These are phyloP conservation scores for Sorex fumeus DNA, from an alignment of 2,113 vertebrate species.

Conservation along the genomic window DNA sequence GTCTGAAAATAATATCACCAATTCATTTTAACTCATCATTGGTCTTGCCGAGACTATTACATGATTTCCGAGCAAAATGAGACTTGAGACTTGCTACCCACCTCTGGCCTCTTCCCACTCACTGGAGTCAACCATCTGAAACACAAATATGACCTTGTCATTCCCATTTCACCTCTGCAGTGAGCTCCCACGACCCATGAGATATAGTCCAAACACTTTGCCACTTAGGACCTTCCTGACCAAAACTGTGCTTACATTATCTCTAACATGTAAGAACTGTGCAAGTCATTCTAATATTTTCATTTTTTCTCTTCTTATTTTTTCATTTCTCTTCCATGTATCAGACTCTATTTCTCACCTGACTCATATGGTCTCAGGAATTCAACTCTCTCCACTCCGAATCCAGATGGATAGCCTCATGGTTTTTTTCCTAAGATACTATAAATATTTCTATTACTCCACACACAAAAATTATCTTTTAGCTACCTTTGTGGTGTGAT, in stretches of 20 bases:
- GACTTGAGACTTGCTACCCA: neutral
- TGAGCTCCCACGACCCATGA: slow-evolving; percentile 49
- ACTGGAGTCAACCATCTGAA: slow-evolving; percentile 69
- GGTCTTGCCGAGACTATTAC: slow-evolving; percentile 30
- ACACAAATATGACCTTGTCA: slow-evolving; percentile 77
- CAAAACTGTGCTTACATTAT: slow-evolving; percentile 10
- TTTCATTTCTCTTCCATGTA: neutral
- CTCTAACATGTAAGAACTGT: neutral
- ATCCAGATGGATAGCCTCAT: neutral
- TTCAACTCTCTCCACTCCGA: neutral
- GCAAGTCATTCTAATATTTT: neutral
- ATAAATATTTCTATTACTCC: neutral
- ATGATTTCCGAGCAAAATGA: slow-evolving; percentile 53
- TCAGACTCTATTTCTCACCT: neutral
- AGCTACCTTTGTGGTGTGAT: slow-evolving; percentile 47
- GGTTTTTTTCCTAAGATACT: neutral
- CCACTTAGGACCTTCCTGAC: neutral
- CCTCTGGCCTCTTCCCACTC: slow-evolving; percentile 52
- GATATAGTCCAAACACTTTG: slow-evolving; percentile 57
- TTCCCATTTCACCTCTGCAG: slow-evolving; percentile 69
- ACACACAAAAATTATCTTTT: slow-evolving; percentile 26
- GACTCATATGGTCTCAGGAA: neutral
- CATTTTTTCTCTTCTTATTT: neutral
- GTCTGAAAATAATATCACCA: neutral
- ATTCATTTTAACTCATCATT: slow-evolving; percentile 22